Evolutionary conservation across 2,113 vertebrate species (phyloP), one percentile per base, ranked within the genome.

Genomic region (Mungos mungo): DNA sequence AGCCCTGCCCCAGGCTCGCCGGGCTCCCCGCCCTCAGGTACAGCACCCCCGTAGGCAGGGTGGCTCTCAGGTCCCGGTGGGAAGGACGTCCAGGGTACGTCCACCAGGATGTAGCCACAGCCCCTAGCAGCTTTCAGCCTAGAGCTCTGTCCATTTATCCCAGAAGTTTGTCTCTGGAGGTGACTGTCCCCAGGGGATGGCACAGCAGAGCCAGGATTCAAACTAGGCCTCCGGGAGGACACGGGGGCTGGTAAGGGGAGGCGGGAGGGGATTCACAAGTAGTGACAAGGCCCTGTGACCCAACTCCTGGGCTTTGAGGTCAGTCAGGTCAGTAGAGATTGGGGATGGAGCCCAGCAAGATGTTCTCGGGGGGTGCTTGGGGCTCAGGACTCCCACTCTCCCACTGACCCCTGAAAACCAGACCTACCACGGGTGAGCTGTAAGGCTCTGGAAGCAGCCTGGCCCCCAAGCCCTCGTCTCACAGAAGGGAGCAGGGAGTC

Each of bases 21-120:
- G 0, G 98, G 98, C 63, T 99, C 99, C 7, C 99, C 99, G 0
- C 99, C 98, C 54, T 98, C 98, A 98, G 99, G 99, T 99, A 98
- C 96, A 52, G 33, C 3, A 31, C 72, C 16, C 0, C 0, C 6
- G 69, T 41, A 38, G 79, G 33, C 33, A 15, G 15, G 27, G 2
- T 16, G n/a, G 4, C 13, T 31, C 3, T 35, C 3, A 38, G 10
- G 66, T 35, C 57, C n/a, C 23, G 41, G 8, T 23, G 52, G 83
- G 31, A 69, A 88, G 23, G 57, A 47, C 0, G 3, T 72, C 72
- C 14, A 7, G 3, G 33, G 65, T 76, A 50, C 69, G 41, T 33
- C 50, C 19, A 18, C 27, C 7, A 63, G 90, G 33, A 52, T 0
- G 0, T 5, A 14, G n/a, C 35, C 0, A 0, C 33, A 27, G 90